Conservation (phyloP, 2,888 invertebrate genomes). For the Phaedon cochleariae region DNA sequence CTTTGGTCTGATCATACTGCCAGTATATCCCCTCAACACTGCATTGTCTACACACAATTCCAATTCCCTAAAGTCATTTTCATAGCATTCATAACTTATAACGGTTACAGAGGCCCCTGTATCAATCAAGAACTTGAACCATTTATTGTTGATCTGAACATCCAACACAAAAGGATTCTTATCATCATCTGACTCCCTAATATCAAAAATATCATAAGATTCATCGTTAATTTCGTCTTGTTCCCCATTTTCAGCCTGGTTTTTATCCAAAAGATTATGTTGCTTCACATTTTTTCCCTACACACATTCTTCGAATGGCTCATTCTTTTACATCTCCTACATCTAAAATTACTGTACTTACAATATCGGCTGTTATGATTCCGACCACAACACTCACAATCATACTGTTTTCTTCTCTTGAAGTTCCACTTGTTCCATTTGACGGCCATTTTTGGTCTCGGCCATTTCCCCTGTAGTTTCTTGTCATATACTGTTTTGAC, state of each 20-base stretch:
- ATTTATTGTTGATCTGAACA: neutral
- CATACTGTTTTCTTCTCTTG: too few relatives aligned
- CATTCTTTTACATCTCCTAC: neutral
- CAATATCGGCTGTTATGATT: neutral
- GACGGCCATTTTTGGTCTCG: neutral
- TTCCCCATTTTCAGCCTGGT: too few relatives aligned
- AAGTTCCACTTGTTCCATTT: too few relatives aligned
- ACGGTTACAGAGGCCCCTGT: neutral
- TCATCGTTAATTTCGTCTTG: too few relatives aligned
- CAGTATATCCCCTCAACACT: conserved; percentile 8
- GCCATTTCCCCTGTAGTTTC: neutral
- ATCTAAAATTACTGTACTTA: neutral
- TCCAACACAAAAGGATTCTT: neutral
- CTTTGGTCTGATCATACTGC: neutral
- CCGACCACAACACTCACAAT: neutral
- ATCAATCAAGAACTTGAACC: neutral
- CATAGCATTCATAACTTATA: neutral
- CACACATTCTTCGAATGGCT: neutral
- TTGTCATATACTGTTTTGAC: neutral
- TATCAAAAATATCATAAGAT: neutral
- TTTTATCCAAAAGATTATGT: neutral
- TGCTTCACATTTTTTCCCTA: neutral
- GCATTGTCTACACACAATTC: neutral
- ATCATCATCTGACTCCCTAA: neutral
- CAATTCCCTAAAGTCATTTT: neutral